Evolutionary conservation across 1,140 invertebrate species (phyloP).

Genomic region (Neoseiulus cucumeris): DNA sequence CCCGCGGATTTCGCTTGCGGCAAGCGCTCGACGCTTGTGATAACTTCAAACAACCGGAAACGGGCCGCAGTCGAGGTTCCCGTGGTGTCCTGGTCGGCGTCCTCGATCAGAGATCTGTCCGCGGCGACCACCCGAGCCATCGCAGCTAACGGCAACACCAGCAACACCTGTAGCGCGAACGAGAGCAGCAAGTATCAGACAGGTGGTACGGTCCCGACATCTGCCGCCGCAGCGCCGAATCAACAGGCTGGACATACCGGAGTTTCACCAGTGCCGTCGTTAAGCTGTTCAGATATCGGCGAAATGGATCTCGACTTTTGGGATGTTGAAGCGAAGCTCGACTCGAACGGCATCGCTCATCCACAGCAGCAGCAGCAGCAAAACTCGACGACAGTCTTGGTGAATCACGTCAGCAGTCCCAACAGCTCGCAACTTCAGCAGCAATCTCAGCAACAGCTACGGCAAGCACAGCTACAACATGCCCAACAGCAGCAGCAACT

Average conservation of each 20-base stretch:
- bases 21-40: neutral
- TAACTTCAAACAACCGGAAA: slow-evolving; percentile 6
- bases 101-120: neutral
- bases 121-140: neutral
- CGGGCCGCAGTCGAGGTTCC: neutral
- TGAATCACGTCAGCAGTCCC: slow-evolving; percentile 15
- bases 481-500: slow-evolving; percentile 6
- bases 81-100: neutral
- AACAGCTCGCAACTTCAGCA: neutral
- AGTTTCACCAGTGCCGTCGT: slow-evolving; percentile 20
- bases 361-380: no score
- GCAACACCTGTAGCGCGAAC: neutral
- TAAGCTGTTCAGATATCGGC: slow-evolving; percentile 37
- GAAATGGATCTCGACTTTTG: slow-evolving; percentile 57
- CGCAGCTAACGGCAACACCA: neutral
- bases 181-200: neutral
- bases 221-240: neutral
- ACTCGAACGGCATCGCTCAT: slow-evolving; percentile 21
- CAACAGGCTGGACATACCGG: slow-evolving; percentile 12
- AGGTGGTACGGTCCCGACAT: neutral
- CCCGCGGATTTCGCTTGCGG: neutral
- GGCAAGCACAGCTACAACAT: neutral
- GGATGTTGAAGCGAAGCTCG: slow-evolving; percentile 39
- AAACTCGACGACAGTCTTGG: slow-evolving; percentile 13
- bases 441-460: neutral